Conservation (phyloP, 64 coral and sea anemone genomes). For the Catalaphyllia jardinei region DNA sequence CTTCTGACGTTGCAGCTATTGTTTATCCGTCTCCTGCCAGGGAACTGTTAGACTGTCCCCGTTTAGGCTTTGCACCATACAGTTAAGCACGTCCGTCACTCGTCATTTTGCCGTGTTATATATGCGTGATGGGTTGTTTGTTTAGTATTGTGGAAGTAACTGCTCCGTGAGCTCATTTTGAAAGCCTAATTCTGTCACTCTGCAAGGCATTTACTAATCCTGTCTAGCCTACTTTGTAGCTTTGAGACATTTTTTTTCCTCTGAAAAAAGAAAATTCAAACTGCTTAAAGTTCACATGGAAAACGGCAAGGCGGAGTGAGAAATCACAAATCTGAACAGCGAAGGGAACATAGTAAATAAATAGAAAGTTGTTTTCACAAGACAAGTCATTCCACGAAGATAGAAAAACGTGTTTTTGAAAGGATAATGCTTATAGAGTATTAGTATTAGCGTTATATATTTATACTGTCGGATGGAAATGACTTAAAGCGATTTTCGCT, state of each 20-base stretch:
- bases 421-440: slow-evolving; percentile 44
- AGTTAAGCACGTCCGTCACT: slow-evolving; percentile 42
- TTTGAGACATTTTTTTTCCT: background rate
- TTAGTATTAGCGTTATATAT: slow-evolving; percentile 51
- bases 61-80: background rate
- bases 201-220: slow-evolving; percentile 38
- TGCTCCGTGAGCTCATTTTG: slow-evolving; percentile 34
- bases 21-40: background rate
- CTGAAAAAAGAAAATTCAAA: background rate
- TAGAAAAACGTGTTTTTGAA: slow-evolving; percentile 40
- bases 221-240: slow-evolving; percentile 40
- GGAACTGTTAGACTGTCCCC: slow-evolving; percentile 6
- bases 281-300: background rate
- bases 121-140: slow-evolving; percentile 56
- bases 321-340: background rate
- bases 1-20: background rate
- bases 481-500: slow-evolving; percentile 50
- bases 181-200: slow-evolving; percentile 50
- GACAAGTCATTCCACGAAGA: background rate
- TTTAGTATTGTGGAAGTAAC: slow-evolving; percentile 37
- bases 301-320: background rate
- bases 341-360: background rate
- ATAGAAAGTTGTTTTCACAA: slow-evolving; percentile 13
- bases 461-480: slow-evolving; percentile 51
- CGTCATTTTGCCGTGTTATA: slow-evolving; percentile 1